A percentile compares a stretch with the other conserved stretches of the same genome.
Evolutionary conservation across 1,140 invertebrate species (phyloP).

Genomic region (Cyclargus thomasi): DNA sequence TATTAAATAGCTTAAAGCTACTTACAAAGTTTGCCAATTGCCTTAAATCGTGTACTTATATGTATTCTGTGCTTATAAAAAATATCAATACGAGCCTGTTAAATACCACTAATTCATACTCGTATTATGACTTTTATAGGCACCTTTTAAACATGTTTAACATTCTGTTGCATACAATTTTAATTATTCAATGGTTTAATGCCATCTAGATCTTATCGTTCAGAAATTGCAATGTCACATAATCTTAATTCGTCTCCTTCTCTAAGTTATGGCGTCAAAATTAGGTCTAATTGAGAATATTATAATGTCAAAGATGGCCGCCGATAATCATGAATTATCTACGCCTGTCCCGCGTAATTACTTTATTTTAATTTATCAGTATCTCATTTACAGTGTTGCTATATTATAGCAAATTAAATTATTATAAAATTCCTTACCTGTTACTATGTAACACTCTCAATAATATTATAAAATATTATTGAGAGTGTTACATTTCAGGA

Average conservation of each 20-base stretch:
- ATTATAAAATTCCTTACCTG: background rate
- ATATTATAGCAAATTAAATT: background rate
- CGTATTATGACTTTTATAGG: background rate
- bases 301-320: slow-evolving; percentile 14
- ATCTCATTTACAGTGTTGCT: slow-evolving; percentile 1
- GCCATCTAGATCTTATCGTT: slow-evolving; percentile 2
- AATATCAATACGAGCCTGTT: background rate
- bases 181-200: slow-evolving; percentile 8
- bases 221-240: slow-evolving; percentile 2
- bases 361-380: slow-evolving; percentile 10
- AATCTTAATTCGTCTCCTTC: background rate
- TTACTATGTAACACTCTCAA: background rate
- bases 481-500: background rate
- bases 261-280: slow-evolving; percentile 2
- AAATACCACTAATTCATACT: background rate
- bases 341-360: background rate
- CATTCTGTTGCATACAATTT: background rate
- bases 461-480: background rate
- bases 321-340: slow-evolving; percentile 7
- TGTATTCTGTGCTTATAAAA: no score
- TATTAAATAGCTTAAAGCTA: no score
- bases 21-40: no score
- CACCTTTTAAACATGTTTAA: background rate
- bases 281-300: slow-evolving; percentile 9
- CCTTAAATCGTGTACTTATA: no score